Conservation (phyloP, 2,113 vertebrate genomes). For the Psittacara wagleri region DNA sequence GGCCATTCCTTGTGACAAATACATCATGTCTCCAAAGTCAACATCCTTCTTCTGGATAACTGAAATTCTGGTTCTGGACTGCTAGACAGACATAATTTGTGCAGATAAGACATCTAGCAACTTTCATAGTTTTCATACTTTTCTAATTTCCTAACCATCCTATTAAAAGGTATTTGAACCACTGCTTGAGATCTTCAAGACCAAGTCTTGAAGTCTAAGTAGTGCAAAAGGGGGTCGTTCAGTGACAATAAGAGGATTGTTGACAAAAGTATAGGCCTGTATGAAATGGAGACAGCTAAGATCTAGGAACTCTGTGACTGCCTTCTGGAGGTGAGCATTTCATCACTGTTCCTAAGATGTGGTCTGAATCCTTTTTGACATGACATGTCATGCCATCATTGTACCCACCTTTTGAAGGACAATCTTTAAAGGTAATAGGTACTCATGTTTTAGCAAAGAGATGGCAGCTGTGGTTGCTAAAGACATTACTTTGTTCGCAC, state of each 20-base stretch:
- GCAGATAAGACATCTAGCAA: not conserved
- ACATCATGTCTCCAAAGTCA: not conserved
- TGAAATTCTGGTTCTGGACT: not conserved
- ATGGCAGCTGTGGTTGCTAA: not conserved
- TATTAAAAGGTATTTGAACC: not conserved
- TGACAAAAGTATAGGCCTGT: not conserved
- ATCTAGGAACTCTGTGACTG: not conserved
- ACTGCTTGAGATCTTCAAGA: not conserved
- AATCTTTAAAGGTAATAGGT: not conserved
- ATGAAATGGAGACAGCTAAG: not conserved
- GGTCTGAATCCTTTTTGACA: not conserved
- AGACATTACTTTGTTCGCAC: not conserved
- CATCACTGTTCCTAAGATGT: not conserved
- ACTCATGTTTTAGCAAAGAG: not conserved
- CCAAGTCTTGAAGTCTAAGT: not conserved
- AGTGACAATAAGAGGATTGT: not conserved
- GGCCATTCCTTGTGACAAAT: not conserved
- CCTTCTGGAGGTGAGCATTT: not conserved
- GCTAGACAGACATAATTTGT: not conserved
- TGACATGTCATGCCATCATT: fast-evolving
- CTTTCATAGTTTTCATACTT: not conserved
- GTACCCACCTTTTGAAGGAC: not conserved
- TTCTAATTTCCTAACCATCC: not conserved
- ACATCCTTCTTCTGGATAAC: not conserved
- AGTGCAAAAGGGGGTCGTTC: fast-evolving